Evolutionary conservation across 2,888 invertebrate species (phyloP), one percentile per base, ranked within the genome.

Genomic region (Tetragonula carbonaria): DNA sequence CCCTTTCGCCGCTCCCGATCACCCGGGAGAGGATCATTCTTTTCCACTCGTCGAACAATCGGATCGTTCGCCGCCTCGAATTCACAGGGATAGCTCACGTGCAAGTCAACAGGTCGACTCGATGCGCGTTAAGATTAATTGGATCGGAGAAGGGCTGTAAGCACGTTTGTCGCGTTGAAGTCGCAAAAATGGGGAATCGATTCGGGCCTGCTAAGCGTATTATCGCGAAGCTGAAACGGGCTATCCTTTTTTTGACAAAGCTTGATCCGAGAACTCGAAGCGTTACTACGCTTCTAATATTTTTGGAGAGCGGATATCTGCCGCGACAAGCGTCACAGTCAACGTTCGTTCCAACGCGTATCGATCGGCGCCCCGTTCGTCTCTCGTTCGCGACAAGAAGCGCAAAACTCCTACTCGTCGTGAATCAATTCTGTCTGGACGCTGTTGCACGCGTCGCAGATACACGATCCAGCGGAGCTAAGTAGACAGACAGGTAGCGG

Each of bases 401-500:
- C 57, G 57, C 57, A 5, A n/a, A 23, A n/a, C 57, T 59, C n/a
- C n/a, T 23, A n/a, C n/a, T 59, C 57, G 21, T n/a, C 57, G n/a
- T 14, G 14, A 23, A 59, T 63, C 72, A 70, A 62, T 65, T 74
- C 77, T 57, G 28, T 70, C 38, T 73, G 53, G 73, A 72, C 50
- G 65, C 62, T 78, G 53, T 86, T 80, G 70, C 2, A 8, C 18
- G 45, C 18, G 18, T n/a, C 45, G 23, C 18, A 4, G 23, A 45
- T 45, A 13, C 59, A n/a, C 45, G 23, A 55, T 38, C 28, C 11
- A 45, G 14, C 16, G 14, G 23, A 14, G 11, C 38, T 21, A 23
- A 76, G n/a, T 45, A 28, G 80, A 74, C 80, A 70, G 78, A 77
- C 70, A 65, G 75, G 50, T 82, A 77, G 82, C 76, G 70, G 21